Base-by-base conservation (phyloP, 2,113 vertebrate species). In the Sinosuthora webbiana region DNA sequence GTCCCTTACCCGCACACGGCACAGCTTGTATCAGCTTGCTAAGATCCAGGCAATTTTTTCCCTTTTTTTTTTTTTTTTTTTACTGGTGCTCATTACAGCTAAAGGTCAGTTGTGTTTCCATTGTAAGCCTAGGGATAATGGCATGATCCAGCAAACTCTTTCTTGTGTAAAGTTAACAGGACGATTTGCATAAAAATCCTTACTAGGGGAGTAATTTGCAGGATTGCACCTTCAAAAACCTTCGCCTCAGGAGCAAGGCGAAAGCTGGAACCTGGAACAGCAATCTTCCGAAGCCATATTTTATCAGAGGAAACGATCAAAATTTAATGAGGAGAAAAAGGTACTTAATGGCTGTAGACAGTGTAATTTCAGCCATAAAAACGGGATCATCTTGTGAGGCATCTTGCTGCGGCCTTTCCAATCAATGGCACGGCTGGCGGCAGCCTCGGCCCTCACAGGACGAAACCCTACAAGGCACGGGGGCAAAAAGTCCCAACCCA, bases 51-150 rank as follows among this genome's bases (percentile, higher is more conserved):
- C 90, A 94, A 90, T 94, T 94, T 95, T 97, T 85, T 94, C 90
- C 87, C 93, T 87, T 85, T 90, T 96, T 84, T 93, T 93, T 50
- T 27, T 50, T 78, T 92, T 96, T 93, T 94, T 96, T 93, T 92
- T 53, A 83, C 85, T 75, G 55, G 85, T 83, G 52, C 92, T 97
- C 93, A 47, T 96, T 96, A 95, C 69, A 92, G 92, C 73, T 96
- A 96, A 97, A 97, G 95, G 96, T 97, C 96, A 95, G 93, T 97
- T 96, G 89, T 93, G 96, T 96, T 96, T 96, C 92, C 83, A 73
- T 71, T 95, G 86, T 93, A 96, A 96, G 92, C 83, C 83, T 21
- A 87, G 81, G 77, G 84, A 94, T 96, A 96, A 94, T 45, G 62
- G 93, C 21, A 14, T 39, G 90, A 96, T 95, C 90, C 80, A 88